Evolutionary conservation across 2,113 vertebrate species (phyloP).

Genomic region (Illadopsis cleaveri): DNA sequence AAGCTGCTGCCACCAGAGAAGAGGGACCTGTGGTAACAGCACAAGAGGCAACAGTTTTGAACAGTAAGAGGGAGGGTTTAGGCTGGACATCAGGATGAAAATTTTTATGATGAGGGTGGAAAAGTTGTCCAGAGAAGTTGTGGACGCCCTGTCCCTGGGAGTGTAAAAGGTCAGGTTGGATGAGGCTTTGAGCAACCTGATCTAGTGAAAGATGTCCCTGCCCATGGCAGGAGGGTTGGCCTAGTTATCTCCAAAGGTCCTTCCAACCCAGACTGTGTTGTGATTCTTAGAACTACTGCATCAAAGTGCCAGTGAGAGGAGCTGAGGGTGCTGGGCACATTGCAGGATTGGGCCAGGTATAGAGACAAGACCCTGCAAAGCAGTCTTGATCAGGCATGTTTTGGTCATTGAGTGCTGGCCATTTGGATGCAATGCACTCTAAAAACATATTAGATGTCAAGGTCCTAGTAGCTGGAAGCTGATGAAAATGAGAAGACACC

Average conservation of each 20-base stretch:
- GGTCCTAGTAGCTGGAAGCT: neutral
- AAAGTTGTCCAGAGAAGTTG: neutral
- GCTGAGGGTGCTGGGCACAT: neutral
- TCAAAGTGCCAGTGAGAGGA: neutral
- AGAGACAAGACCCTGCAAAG: neutral
- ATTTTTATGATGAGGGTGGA: neutral
- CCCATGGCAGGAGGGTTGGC: neutral
- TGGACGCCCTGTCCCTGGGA: neutral
- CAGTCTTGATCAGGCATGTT: neutral
- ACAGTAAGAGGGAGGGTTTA: neutral
- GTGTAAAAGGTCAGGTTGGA: neutral
- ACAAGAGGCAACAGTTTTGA: neutral
- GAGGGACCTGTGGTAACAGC: neutral
- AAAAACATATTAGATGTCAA: neutral
- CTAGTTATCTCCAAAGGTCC: neutral
- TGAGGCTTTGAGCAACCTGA: neutral
- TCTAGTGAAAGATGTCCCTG: neutral
- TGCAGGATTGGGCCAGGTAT: neutral
- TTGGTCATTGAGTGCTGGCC: neutral
- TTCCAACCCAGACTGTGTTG: neutral
- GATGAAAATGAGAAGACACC: conserved; percentile 21
- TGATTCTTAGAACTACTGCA: neutral
- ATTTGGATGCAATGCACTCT: neutral
- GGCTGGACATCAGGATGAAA: neutral
- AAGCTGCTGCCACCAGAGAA: neutral